A percentile compares a stretch with the other conserved stretches of the same genome.
Conservation (phyloP, 2,797 vertebrate species). For the Astyanax mexicanus region DNA sequence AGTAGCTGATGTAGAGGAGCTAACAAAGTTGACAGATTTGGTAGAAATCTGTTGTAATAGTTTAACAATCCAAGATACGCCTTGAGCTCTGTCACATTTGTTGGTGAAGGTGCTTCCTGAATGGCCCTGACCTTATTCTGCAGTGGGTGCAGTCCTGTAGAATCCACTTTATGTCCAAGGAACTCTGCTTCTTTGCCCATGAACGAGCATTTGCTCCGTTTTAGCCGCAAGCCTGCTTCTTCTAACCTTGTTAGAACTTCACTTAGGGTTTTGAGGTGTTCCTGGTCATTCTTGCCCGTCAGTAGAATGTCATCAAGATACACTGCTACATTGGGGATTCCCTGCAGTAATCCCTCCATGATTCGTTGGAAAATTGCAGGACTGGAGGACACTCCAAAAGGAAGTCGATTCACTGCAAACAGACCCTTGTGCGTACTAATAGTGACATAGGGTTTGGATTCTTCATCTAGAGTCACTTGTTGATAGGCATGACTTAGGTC, state of each 20-base stretch:
- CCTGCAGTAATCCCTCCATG: constrained; percentile 35
- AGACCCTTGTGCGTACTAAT: constrained; percentile 46
- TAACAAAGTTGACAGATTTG: constrained; percentile 38
- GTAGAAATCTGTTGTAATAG: constrained; percentile 46
- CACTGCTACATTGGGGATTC: constrained; percentile 20
- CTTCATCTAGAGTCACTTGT: constrained; percentile 35
- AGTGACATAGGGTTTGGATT: constrained; percentile 34
- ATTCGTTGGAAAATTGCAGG: too few relatives aligned
- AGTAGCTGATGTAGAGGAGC: too few relatives aligned
- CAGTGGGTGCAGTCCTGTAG: constrained; percentile 29
- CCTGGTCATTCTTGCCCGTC: constrained; percentile 21
- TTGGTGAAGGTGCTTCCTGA: constrained; percentile 24
- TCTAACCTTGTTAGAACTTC: constrained; percentile 23
- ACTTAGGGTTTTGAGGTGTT: constrained; percentile 8
- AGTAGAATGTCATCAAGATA: constrained; percentile 50
- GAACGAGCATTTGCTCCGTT: constrained; percentile 23
- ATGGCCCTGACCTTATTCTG: constrained; percentile 42
- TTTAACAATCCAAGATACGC: constrained; percentile 44
- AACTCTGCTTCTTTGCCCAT: constrained; percentile 35
- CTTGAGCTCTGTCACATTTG: constrained; percentile 36
- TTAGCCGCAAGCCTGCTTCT: constrained; percentile 17
- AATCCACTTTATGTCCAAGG: too few relatives aligned
- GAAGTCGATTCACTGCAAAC: constrained; percentile 15
- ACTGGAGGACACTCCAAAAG: constrained; percentile 42
- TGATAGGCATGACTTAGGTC: constrained; percentile 49